Percentiles rank a stretch among this genome's conserved stretches.
phyloP scores from a whole-genome alignment of 2,797 vertebrate genomes.

The Chelidonichthys spinosus region DNA sequence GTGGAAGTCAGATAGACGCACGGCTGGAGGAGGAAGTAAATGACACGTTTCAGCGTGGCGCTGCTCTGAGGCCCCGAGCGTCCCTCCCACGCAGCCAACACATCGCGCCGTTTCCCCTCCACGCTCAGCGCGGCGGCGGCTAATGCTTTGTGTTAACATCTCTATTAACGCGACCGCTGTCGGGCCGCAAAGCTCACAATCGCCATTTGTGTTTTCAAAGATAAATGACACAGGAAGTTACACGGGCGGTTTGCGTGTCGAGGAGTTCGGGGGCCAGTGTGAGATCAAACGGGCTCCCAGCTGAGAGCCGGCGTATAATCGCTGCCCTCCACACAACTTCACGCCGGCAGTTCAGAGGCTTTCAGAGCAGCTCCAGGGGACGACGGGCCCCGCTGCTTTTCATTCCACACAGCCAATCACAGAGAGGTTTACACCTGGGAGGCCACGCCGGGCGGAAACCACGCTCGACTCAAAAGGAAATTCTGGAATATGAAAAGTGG shows the following conservation, averaged over 20 bases:
- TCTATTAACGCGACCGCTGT: conserved; percentile 9
- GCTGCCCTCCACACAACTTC: conserved; percentile 12
- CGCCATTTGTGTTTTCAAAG: not conserved
- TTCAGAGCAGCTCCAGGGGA: conserved; percentile 8
- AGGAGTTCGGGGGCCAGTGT: not conserved
- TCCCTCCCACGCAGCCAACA: conserved; percentile 19
- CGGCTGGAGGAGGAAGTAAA: conserved; percentile 23
- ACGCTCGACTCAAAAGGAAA: not conserved
- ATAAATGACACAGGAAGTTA: not conserved
- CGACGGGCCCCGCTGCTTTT: conserved; percentile 24
- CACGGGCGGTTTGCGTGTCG: not conserved
- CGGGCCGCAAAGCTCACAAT: not conserved
- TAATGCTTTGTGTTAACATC: conserved; percentile 40
- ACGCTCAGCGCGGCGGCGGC: conserved; percentile 13
- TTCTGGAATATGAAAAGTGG: not conserved
- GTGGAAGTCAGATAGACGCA: not conserved
- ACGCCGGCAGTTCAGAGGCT: not conserved
- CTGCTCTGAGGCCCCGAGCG: not conserved
- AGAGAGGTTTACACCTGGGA: not conserved
- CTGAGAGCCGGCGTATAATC: conserved; percentile 5
- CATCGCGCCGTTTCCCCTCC: not conserved
- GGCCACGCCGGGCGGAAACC: not conserved
- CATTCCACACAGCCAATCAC: conserved; percentile 25
- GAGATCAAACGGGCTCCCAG: conserved; percentile 25
- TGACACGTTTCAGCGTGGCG: conserved; percentile 14